Evolutionary conservation across 2,797 vertebrate species (phyloP), one percentile per base, ranked within the genome.

Genomic region (Knipowitschia caucasica): DNA sequence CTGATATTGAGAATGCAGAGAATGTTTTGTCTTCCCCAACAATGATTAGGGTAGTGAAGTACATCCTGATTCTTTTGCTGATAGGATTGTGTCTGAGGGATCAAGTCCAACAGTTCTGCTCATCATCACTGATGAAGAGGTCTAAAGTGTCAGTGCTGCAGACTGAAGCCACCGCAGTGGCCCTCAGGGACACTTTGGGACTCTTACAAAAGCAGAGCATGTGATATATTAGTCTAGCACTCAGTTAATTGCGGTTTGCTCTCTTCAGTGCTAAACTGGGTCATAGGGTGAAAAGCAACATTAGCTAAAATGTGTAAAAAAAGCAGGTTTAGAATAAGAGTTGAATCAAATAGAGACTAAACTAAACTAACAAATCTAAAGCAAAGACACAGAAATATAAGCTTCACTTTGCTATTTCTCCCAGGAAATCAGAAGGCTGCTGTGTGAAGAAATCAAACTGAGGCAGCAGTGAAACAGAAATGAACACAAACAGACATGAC

Each of bases 151-250:
- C 71, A 71, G 29, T 69, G 69, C 15, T 17, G 26, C 53, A 60
- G 60, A 59, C 71, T 77, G 68, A 62, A 66, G 78, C 56, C 77
- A 64, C 62, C 45, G 65, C 53, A 54, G 67, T 64, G 21, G 69
- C 64, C 81, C 84, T 71, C 78, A 1, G 68, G 80, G 72, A 72
- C 69, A 67, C 66, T 89, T 86, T 78, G 81, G 86, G 76, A 76
- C 66, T 62, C 62, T 67, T 72, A 82, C 58, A 75, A 69, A 67
- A 73, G 64, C 58, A 65, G 68, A 77, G 80, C 81, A 85, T 58
- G 67, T 46, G 62, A 84, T 79, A 56, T 76, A 82, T 83, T 77
- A 80, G 73, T 60, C 73, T 67, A 78, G 80, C 71, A 63, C 46
- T 33, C 1, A 73, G 69, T 82, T 82, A 86, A 86, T 85, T 80